Base-by-base conservation (phyloP, 2,888 invertebrate genomes). In the Flexamia atlantica region DNA sequence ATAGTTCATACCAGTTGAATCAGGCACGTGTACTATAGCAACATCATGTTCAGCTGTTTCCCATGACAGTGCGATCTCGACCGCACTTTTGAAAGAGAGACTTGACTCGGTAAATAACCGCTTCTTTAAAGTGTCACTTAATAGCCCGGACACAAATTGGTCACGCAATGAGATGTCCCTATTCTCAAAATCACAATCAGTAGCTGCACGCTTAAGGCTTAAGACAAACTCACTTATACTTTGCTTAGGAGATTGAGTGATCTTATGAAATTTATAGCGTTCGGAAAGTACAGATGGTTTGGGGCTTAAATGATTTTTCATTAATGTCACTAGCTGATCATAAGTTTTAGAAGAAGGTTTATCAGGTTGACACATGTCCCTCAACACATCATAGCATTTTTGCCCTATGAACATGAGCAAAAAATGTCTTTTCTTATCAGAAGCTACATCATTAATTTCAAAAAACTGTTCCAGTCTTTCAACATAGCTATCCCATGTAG, bases 351-450 rank as follows among this genome's bases (percentile, higher is more conserved):
- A 5, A 64, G 64, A 20, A 10, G 64, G 64, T 25, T 64, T 64
- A 64, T 64, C 30, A 64, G 64, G 64, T 30, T 64, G 64, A 25
- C 64, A n/a, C n/a, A n/a, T n/a, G n/a, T n/a, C n/a, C n/a, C n/a
- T n/a, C n/a, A n/a, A n/a, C n/a, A n/a, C n/a, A 64, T 64, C 64
- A 30, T 64, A 64, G 3, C 12, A 64, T 4, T 25, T 25, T 25
- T 64, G 25, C 7, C 23, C 64, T 9, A 64, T 64, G 25, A 64
- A 64, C 25, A 64, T 64, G 5, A 64, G 12, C 64, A 64, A 64
- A 25, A 64, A 64, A 25, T 30, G 4, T 9, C 25, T 23, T 64
- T 64, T 64, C 64, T 30, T 64, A 5, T 28, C 25, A 64, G 10
- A 20, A 25, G 7, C 20, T 23, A 64, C 17, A 30, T 64, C 17